phyloP scores from a whole-genome alignment of 1,140 invertebrate species.

The Bombus waltoni region DNA sequence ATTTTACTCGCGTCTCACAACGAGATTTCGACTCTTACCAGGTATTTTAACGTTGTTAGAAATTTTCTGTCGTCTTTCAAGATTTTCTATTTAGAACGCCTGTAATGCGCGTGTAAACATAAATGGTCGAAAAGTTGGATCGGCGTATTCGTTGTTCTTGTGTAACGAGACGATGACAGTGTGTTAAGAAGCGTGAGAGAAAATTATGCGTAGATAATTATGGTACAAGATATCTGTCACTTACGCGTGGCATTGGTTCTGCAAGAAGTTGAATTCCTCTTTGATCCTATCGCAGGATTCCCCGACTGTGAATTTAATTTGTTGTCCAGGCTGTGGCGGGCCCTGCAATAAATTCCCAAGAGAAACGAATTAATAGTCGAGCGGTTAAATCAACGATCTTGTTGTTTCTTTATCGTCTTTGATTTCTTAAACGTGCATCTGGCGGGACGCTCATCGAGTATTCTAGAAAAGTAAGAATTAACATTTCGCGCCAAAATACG shows the following conservation, averaged over 20 bases:
- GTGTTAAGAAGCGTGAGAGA: not conserved
- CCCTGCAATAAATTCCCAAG: slow-evolving; percentile 86
- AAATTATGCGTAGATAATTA: not conserved
- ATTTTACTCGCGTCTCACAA: not conserved
- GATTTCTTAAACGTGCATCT: not conserved
- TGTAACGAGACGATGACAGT: not conserved
- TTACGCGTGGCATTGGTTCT: slow-evolving; percentile 94
- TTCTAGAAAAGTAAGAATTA: not conserved
- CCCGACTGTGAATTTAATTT: slow-evolving; percentile 95
- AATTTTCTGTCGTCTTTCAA: too few species aligned
- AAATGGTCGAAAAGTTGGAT: not conserved
- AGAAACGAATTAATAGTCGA: not conserved
- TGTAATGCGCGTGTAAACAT: not conserved
- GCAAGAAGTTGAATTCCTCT: slow-evolving; percentile 93
- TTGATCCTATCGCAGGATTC: slow-evolving; percentile 97
- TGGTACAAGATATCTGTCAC: slow-evolving; percentile 68
- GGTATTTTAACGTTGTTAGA: too few species aligned
- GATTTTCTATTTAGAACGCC: too few species aligned
- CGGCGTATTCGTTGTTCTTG: not conserved
- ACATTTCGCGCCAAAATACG: not conserved
- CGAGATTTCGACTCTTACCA: not conserved
- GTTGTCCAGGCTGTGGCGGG: slow-evolving; percentile 92
- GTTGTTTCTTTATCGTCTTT: not conserved
- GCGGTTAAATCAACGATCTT: not conserved
- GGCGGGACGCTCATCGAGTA: not conserved